phyloP scores from a whole-genome alignment of 1,140 invertebrate genomes.

The Drosophila novamexicana region DNA sequence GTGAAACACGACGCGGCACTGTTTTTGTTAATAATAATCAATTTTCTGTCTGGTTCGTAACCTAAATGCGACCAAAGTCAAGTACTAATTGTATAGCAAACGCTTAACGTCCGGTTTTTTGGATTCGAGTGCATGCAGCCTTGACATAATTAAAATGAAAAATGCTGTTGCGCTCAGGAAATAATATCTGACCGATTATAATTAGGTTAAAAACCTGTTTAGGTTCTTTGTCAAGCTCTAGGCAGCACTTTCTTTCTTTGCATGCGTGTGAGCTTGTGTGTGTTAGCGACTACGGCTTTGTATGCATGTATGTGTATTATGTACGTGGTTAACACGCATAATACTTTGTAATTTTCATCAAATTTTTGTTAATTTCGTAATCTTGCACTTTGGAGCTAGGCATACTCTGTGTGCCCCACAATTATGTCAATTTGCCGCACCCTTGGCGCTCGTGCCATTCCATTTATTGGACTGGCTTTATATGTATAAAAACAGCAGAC shows the following conservation, averaged over 20 bases:
- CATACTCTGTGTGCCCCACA: constrained; percentile 31
- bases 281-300: constrained; percentile 23
- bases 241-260: constrained; percentile 73
- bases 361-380: constrained; percentile 65
- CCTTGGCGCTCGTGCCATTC: constrained; percentile 47
- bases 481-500: constrained; percentile 56
- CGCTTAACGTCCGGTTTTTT: constrained; percentile 1
- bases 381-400: constrained; percentile 63
- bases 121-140: constrained; percentile 28
- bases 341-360: constrained; percentile 59
- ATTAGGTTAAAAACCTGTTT: constrained; percentile 81
- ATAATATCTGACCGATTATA: constrained; percentile 53
- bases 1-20: background rate
- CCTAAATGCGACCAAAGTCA: constrained; percentile 19
- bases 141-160: constrained; percentile 63
- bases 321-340: constrained; percentile 79
- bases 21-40: constrained; percentile 32
- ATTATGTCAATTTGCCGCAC: constrained; percentile 56
- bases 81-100: background rate
- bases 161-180: constrained; percentile 28
- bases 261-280: constrained; percentile 18
- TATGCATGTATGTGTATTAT: constrained; percentile 45
- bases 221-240: constrained; percentile 73
- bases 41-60: constrained; percentile 27
- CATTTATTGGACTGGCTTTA: constrained; percentile 39